Evolutionary conservation across 2,113 vertebrate genomes (phyloP).

Genomic region (Lanius collurio): DNA sequence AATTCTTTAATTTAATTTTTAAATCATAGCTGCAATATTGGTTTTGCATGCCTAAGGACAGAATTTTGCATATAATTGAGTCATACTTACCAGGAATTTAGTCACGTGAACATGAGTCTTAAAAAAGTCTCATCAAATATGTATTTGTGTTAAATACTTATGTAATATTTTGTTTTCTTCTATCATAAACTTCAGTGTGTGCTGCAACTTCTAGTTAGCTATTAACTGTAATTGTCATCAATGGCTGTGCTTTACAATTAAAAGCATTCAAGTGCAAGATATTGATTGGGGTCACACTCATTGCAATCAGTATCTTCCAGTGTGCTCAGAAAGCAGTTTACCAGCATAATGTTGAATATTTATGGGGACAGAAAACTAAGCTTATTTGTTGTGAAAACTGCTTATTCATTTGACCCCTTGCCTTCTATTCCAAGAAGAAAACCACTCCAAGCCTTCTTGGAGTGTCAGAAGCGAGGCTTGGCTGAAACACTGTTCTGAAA

Average conservation of each 20-base stretch:
- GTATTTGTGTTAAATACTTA: neutral
- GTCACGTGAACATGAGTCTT: neutral
- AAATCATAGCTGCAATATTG: neutral
- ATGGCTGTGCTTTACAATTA: neutral
- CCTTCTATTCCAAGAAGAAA: neutral
- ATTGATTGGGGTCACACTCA: neutral
- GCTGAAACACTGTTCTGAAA: neutral
- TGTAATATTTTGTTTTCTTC: neutral
- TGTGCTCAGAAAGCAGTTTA: neutral
- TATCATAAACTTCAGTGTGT: neutral
- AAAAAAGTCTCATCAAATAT: neutral
- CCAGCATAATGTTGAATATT: neutral
- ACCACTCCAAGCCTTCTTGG: neutral
- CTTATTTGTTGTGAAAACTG: neutral
- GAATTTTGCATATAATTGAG: neutral
- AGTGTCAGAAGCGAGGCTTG: neutral
- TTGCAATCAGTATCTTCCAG: neutral
- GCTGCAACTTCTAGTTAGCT: neutral
- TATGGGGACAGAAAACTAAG: neutral
- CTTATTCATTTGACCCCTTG: neutral
- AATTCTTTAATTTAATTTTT: neutral
- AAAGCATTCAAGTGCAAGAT: neutral
- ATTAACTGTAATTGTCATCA: neutral
- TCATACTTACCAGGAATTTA: neutral
- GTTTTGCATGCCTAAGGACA: neutral